phyloP scores from a whole-genome alignment of 2,888 invertebrate species.

The Ferdinandea cuprea region DNA sequence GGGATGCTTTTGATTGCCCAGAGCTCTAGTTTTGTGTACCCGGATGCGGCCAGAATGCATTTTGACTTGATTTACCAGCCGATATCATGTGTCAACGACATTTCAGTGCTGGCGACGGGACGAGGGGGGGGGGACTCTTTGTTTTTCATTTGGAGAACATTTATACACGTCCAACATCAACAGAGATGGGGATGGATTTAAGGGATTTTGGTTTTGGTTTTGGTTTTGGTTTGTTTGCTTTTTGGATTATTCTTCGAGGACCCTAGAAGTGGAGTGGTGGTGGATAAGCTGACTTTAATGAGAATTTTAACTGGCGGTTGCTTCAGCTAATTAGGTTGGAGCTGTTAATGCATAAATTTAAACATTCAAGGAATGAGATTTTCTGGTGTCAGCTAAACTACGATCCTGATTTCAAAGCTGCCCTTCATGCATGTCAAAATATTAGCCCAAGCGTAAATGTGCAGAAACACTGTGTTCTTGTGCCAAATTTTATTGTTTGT shows the following conservation, averaged over 20 bases:
- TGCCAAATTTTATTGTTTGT: background rate
- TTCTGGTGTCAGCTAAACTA: too few relatives aligned
- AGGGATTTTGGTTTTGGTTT: slow-evolving; percentile 35
- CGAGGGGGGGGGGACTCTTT: slow-evolving; percentile 7
- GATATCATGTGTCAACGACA: slow-evolving; percentile 35
- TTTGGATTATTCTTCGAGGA: slow-evolving; percentile 27
- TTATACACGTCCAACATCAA: background rate
- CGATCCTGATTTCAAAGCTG: too few relatives aligned
- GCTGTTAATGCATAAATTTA: slow-evolving; percentile 6
- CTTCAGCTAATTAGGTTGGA: slow-evolving; percentile 2
- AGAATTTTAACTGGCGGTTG: slow-evolving; percentile 10
- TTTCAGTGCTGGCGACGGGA: background rate
- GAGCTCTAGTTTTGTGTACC: slow-evolving; percentile 1
- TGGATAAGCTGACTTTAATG: slow-evolving; percentile 26
- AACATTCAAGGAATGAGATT: too few relatives aligned
- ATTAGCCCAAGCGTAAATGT: too few relatives aligned
- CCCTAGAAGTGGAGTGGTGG: background rate
- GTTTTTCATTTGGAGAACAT: slow-evolving; percentile 2
- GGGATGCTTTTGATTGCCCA: slow-evolving; percentile 7
- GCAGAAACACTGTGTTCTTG: background rate
- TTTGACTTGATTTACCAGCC: slow-evolving; percentile 30
- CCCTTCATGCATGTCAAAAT: too few relatives aligned
- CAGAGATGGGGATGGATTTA: slow-evolving; percentile 1
- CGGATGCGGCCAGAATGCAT: slow-evolving; percentile 27
- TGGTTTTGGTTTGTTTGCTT: slow-evolving; percentile 31